These are phyloP conservation scores for Streptopelia turtur DNA, from an alignment of 2,797 vertebrate species.

Conservation along the genomic window DNA sequence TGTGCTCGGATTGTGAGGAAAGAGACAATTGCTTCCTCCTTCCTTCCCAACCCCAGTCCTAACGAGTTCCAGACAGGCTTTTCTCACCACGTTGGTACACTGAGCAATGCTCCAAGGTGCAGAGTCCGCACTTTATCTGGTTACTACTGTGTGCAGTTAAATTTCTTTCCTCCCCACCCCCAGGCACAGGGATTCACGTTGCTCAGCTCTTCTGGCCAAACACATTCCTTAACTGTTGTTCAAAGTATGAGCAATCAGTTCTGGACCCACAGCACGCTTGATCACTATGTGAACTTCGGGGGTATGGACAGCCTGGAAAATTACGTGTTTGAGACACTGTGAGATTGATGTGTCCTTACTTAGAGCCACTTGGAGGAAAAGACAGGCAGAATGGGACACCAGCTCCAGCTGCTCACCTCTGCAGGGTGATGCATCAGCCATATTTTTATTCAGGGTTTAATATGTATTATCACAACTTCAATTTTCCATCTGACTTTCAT, in stretches of 20 bases:
- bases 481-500: background rate
- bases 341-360: background rate
- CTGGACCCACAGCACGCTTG: background rate
- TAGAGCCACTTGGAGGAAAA: background rate
- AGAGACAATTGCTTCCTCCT: background rate
- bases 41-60: background rate
- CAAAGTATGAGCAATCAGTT: background rate
- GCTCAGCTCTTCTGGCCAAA: background rate
- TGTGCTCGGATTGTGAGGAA: background rate
- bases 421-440: background rate
- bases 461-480: background rate
- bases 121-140: background rate
- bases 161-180: background rate
- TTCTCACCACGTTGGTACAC: background rate
- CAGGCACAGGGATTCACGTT: background rate
- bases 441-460: background rate
- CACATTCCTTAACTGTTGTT: background rate
- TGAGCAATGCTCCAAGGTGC: background rate
- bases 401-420: background rate
- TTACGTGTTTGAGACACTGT: background rate
- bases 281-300: accelerated
- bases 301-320: background rate
- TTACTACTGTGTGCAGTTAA: background rate
- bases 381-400: background rate
- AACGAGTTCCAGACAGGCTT: background rate